Percentiles rank a stretch among this genome's conserved stretches.
Conservation (phyloP, 2,888 invertebrate genomes). For the Hirudinaria manillensis region DNA sequence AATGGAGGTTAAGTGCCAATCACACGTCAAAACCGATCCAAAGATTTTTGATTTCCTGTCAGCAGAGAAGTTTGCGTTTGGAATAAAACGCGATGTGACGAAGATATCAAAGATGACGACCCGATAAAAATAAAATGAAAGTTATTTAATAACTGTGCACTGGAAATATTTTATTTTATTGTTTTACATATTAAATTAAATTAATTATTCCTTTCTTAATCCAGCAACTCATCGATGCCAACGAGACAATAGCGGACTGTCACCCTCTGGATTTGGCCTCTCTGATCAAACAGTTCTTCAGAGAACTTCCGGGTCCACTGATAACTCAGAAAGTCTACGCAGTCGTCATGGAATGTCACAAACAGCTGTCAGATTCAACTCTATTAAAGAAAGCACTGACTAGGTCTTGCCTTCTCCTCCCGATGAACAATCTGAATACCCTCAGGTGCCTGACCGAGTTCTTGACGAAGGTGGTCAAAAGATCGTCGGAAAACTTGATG, state of each 20-base stretch:
- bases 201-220: too few species aligned
- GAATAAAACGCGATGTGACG: too few species aligned
- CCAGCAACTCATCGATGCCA: neutral
- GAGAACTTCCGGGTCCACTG: conserved; percentile 7
- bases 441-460: neutral
- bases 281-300: conserved; percentile 18
- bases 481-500: neutral
- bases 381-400: neutral
- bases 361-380: neutral
- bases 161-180: too few species aligned
- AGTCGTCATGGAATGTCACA: neutral
- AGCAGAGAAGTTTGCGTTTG: too few species aligned
- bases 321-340: neutral
- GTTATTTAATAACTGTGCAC: too few species aligned
- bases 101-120: too few species aligned
- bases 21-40: too few species aligned
- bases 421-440: neutral
- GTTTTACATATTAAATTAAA: too few species aligned
- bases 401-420: neutral
- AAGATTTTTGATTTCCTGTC: too few species aligned
- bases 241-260: neutral
- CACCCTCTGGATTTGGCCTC: neutral
- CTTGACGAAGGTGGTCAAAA: neutral
- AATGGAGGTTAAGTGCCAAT: too few species aligned
- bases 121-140: too few species aligned